Evolutionary conservation across 2,113 vertebrate species (phyloP).

Genomic region (Pandion haliaetus): DNA sequence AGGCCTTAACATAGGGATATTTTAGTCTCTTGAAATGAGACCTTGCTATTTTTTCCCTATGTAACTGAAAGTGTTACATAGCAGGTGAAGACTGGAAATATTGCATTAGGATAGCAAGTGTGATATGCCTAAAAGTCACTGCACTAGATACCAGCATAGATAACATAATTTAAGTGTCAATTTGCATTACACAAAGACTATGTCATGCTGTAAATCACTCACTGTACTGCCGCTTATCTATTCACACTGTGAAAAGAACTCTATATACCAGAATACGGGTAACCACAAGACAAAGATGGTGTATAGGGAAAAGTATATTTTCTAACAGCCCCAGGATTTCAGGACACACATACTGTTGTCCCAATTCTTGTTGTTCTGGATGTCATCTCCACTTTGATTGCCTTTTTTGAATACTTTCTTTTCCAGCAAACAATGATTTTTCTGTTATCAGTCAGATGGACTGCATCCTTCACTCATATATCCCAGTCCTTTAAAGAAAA

Average conservation of each 20-base stretch:
- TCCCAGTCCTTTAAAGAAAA: not conserved
- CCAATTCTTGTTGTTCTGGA: not conserved
- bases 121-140: not conserved
- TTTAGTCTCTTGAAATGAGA: not conserved
- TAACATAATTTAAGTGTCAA: not conserved
- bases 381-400: not conserved
- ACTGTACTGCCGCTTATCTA: not conserved
- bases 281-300: not conserved
- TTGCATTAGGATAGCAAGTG: not conserved
- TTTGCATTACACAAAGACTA: not conserved
- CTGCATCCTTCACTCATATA: not conserved
- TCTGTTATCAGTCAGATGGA: not conserved
- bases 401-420: not conserved
- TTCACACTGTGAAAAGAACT: not conserved
- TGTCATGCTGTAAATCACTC: not conserved
- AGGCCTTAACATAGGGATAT: not conserved
- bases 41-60: not conserved
- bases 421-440: not conserved
- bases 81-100: not conserved
- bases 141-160: not conserved
- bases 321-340: not conserved
- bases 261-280: not conserved
- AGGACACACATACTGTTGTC: not conserved
- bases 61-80: not conserved
- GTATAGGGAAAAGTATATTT: not conserved